These are phyloP conservation scores for Pterocles gutturalis DNA, from an alignment of 2,113 vertebrate genomes.

Conservation along the genomic window DNA sequence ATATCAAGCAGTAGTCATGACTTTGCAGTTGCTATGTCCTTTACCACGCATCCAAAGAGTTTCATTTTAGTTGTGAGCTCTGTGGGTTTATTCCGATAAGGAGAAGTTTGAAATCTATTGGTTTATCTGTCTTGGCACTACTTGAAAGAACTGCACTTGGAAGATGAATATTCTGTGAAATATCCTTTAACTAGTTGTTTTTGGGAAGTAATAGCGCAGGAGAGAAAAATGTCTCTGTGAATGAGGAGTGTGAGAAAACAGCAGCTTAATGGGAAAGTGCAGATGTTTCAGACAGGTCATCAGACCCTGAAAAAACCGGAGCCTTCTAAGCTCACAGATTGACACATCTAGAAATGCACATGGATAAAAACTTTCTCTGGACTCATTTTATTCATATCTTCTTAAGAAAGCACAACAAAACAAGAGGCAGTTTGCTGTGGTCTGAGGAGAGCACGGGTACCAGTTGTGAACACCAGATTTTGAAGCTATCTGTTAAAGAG, in stretches of 20 bases:
- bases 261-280: background rate
- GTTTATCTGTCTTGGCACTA: slow-evolving; percentile 49
- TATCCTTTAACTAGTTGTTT: slow-evolving; percentile 24
- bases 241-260: background rate
- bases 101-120: slow-evolving; percentile 6
- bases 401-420: background rate
- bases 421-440: background rate
- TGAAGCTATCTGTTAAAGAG: background rate
- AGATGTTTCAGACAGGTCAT: background rate
- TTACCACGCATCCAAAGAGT: background rate
- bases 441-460: background rate
- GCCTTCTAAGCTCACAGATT: background rate
- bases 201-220: slow-evolving; percentile 11
- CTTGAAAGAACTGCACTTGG: slow-evolving; percentile 35
- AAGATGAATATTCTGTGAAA: slow-evolving; percentile 53
- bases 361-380: background rate
- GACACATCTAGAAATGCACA: background rate
- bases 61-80: slow-evolving; percentile 37
- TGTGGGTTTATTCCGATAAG: background rate
- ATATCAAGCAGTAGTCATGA: background rate
- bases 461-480: background rate
- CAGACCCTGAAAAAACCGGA: background rate
- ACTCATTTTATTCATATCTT: background rate
- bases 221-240: slow-evolving; percentile 30
- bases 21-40: background rate